These are phyloP conservation scores for Gambelia wislizenii DNA, from an alignment of 2,797 vertebrate species.

Conservation along the genomic window DNA sequence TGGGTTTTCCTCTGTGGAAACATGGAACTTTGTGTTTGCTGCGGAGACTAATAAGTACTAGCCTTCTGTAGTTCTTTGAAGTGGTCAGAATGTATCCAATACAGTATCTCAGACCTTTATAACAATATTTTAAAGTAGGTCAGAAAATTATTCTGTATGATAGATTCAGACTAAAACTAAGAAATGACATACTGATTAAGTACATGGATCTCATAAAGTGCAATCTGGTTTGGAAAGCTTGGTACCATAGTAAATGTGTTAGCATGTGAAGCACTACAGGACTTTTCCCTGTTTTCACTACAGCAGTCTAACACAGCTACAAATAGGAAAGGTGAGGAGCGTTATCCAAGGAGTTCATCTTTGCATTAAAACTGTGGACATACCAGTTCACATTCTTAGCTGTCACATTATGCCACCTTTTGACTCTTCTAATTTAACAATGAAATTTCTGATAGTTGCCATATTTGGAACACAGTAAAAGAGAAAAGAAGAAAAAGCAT, in stretches of 20 bases:
- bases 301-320: no score
- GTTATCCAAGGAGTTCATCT: not conserved
- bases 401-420: not conserved
- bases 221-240: not conserved
- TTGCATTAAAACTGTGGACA: not conserved
- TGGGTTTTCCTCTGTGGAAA: not conserved
- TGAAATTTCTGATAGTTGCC: not conserved
- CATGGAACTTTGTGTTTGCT: not conserved
- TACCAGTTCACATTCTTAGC: not conserved
- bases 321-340: no score
- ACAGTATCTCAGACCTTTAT: not conserved
- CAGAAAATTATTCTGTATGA: not conserved
- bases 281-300: not conserved
- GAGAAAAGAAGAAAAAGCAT: no score
- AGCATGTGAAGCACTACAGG: not conserved
- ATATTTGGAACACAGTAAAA: not conserved
- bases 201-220: not conserved
- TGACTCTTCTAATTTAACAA: not conserved
- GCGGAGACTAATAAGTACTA: not conserved
- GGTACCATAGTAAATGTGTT: not conserved
- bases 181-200: not conserved
- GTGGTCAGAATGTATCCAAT: not conserved
- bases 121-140: not conserved
- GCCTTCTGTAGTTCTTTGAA: not conserved
- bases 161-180: not conserved